phyloP scores from a whole-genome alignment of 2,888 invertebrate species.

The Smittia aterrima region DNA sequence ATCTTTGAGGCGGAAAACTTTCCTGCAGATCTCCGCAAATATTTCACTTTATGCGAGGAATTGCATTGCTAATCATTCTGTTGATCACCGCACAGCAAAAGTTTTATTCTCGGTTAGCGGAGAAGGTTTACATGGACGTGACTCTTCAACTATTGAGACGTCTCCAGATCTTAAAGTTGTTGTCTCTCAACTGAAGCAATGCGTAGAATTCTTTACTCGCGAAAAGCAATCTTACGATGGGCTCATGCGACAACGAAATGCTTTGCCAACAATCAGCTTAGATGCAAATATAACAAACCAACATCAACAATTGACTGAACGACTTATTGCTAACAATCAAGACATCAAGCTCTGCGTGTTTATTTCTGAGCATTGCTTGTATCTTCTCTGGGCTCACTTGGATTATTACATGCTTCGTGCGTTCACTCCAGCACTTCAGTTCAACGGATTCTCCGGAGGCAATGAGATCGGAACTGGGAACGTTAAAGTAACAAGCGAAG shows the following conservation, averaged over 20 bases:
- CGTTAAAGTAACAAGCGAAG: slow-evolving; percentile 59
- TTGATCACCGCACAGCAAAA: slow-evolving; percentile 57
- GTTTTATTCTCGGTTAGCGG: slow-evolving; percentile 58
- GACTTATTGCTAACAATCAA: slow-evolving; percentile 58
- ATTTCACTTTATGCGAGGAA: slow-evolving; percentile 70
- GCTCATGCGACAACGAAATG: slow-evolving; percentile 55
- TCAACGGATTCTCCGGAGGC: slow-evolving; percentile 44
- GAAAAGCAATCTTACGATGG: slow-evolving; percentile 56
- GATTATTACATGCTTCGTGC: slow-evolving; percentile 68
- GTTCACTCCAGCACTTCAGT: slow-evolving; percentile 53
- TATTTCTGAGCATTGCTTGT: slow-evolving; percentile 69
- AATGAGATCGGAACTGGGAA: slow-evolving; percentile 27
- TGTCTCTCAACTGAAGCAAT: slow-evolving; percentile 58
- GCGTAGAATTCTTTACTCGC: slow-evolving; percentile 58
- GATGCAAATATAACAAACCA: slow-evolving; percentile 51
- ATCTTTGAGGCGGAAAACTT: slow-evolving; percentile 47
- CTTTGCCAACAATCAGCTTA: slow-evolving; percentile 57
- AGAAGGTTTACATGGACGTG: slow-evolving; percentile 45
- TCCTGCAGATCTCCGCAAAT: slow-evolving; percentile 68
- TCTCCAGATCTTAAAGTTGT: slow-evolving; percentile 57
- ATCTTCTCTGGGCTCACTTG: slow-evolving; percentile 74
- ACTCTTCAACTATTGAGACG: slow-evolving; percentile 48
- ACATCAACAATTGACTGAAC: slow-evolving; percentile 54
- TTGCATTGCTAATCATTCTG: slow-evolving; percentile 59
- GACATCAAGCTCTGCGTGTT: slow-evolving; percentile 63